phyloP scores from a whole-genome alignment of 92 coral and sea anemone species.

The Paragorgia papillata region DNA sequence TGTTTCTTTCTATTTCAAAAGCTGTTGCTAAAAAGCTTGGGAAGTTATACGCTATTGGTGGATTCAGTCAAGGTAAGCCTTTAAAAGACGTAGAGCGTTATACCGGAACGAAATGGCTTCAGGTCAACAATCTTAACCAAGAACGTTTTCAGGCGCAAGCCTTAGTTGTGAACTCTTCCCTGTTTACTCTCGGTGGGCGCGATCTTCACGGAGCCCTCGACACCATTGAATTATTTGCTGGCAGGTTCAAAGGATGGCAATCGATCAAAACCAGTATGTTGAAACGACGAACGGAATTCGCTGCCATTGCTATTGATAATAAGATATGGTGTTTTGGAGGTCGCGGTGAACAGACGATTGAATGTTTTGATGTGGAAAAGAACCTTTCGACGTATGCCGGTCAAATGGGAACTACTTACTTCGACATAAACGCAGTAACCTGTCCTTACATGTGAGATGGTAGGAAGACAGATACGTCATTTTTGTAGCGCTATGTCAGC shows the following conservation, averaged over 20 bases:
- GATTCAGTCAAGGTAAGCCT: conserved; percentile 71
- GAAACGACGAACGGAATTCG: conserved; percentile 87
- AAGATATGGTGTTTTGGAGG: conserved; percentile 87
- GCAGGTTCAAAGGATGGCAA: conserved; percentile 53
- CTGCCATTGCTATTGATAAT: conserved; percentile 57
- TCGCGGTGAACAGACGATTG: conserved; percentile 76
- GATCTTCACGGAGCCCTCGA: conserved; percentile 69
- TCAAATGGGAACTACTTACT: conserved; percentile 66
- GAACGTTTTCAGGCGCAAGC: conserved; percentile 73
- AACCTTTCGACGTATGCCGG: too few relatives aligned
- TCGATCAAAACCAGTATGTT: conserved; percentile 50
- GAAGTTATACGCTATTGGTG: conserved; percentile 91
- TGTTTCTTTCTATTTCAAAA: conserved; percentile 55
- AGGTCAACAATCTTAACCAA: conserved; percentile 59
- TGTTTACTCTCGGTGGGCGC: conserved; percentile 85
- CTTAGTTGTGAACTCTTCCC: conserved; percentile 48
- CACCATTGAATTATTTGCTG: conserved; percentile 69
- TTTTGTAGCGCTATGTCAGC: too few relatives aligned
- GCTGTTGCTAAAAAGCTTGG: conserved; percentile 58
- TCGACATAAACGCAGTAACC: too few relatives aligned
- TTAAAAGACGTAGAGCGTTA: conserved; percentile 70
- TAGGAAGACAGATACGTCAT: too few relatives aligned
- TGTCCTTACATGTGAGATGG: too few relatives aligned
- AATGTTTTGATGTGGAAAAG: conserved; percentile 61
- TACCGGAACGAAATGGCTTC: conserved; percentile 73